Percentiles rank a stretch among this genome's conserved stretches.
phyloP scores from a whole-genome alignment of 2,113 vertebrate species.

The Prochilodus magdalenae region DNA sequence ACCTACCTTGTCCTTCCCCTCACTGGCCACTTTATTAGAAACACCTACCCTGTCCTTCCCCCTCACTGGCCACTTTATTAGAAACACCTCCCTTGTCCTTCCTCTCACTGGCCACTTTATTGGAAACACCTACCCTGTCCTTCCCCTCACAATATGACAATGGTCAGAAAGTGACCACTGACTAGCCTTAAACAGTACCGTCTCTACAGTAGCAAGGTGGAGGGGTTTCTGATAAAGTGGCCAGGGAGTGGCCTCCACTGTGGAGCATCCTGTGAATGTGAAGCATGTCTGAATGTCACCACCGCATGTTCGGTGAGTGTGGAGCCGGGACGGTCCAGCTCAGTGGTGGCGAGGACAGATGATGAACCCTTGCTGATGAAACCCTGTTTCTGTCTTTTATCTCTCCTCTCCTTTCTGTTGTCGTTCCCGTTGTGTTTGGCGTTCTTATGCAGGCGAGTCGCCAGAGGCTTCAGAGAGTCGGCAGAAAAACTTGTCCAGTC shows the following conservation, averaged over 20 bases:
- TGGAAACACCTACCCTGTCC: too few species aligned
- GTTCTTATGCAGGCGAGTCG: constrained; percentile 51
- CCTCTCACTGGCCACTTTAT: too few species aligned
- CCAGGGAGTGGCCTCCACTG: not conserved
- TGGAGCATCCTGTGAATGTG: not conserved
- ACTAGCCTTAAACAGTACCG: too few species aligned
- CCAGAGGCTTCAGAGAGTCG: constrained; percentile 41
- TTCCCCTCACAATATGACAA: too few species aligned
- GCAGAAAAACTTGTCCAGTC: constrained; percentile 56
- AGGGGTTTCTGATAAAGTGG: too few species aligned
- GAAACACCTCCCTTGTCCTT: too few species aligned
- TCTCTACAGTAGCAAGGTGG: too few species aligned
- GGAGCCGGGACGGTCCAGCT: not conserved
- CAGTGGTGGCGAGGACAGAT: constrained; percentile 1
- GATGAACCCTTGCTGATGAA: constrained; percentile 26
- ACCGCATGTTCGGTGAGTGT: not conserved
- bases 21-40: too few species aligned
- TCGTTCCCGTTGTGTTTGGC: constrained; percentile 20
- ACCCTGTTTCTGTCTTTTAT: constrained; percentile 46
- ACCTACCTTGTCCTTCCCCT: too few species aligned
- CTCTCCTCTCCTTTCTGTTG: constrained; percentile 36
- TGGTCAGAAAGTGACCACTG: too few species aligned
- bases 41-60: too few species aligned
- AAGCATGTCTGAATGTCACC: not conserved
- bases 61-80: too few species aligned